Percentiles rank a stretch among this genome's conserved stretches.
Conservation (phyloP, 2,113 vertebrate species). For the Sinocyclocheilus rhinocerous region DNA sequence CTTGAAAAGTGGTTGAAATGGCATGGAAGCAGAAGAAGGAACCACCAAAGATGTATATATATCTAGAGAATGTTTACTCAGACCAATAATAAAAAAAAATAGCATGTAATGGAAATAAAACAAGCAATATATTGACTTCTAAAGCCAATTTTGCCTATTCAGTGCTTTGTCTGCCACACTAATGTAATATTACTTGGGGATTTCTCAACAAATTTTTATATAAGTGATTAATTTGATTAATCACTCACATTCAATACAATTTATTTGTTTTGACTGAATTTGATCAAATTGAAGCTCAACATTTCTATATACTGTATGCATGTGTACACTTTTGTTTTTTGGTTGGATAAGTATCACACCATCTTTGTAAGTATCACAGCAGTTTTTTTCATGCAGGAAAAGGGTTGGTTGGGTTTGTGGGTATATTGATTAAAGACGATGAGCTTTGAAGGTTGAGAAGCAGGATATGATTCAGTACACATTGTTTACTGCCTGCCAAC, state of each 20-base stretch:
- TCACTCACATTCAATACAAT: background rate
- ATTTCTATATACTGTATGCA: background rate
- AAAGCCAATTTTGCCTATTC: background rate
- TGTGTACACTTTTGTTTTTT: background rate
- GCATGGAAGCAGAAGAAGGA: background rate
- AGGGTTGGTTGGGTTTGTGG: background rate
- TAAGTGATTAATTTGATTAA: background rate
- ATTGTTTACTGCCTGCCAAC: background rate
- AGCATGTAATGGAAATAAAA: background rate
- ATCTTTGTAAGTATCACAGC: background rate
- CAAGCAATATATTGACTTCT: background rate
- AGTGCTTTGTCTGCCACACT: background rate
- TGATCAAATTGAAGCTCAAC: background rate
- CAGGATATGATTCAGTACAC: slow-evolving; percentile 18
- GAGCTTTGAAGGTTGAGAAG: background rate
- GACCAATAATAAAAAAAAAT: background rate
- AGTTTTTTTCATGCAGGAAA: slow-evolving; percentile 18
- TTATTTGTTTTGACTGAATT: background rate
- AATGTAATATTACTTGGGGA: background rate
- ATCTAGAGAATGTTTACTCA: background rate
- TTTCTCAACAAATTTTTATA: background rate
- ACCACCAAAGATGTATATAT: background rate
- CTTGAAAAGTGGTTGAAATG: background rate
- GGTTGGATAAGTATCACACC: background rate
- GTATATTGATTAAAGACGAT: background rate